A percentile compares a stretch with the other conserved stretches of the same genome.
These are phyloP conservation scores for Phycodurus eques DNA, from an alignment of 2,113 vertebrate genomes.

Conservation along the genomic window DNA sequence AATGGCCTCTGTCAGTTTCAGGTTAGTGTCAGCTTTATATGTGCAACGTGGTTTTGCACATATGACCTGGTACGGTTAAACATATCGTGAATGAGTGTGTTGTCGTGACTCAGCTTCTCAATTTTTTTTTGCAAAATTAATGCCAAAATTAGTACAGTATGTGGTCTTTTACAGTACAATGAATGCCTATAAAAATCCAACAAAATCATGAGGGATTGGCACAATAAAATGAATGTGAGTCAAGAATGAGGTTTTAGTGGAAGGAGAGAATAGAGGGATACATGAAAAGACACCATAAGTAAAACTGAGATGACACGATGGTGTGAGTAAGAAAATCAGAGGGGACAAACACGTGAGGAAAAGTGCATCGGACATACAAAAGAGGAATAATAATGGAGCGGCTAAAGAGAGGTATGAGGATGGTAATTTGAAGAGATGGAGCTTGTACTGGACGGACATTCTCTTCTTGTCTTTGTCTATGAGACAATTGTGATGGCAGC, in stretches of 20 bases:
- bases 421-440: slow-evolving; percentile 48
- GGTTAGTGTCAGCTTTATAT: background rate
- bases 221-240: background rate
- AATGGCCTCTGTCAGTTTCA: slow-evolving; percentile 4
- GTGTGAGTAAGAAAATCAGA: slow-evolving; percentile 20
- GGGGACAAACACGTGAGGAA: slow-evolving; percentile 5
- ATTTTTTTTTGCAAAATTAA: background rate
- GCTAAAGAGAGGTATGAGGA: slow-evolving; percentile 24
- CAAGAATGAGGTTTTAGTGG: slow-evolving; percentile 5
- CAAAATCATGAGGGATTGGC: background rate
- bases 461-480: slow-evolving; percentile 45
- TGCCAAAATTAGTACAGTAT: background rate
- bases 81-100: background rate
- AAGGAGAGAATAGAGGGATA: slow-evolving; percentile 3
- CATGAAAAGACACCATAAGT: slow-evolving; percentile 18
- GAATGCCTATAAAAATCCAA: background rate
- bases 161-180: background rate
- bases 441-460: slow-evolving; percentile 59
- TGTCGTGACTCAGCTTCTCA: background rate
- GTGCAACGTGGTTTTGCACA: background rate
- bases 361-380: slow-evolving; percentile 14
- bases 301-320: slow-evolving; percentile 31
- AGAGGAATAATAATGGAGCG: background rate
- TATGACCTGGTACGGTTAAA: background rate
- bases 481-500: slow-evolving; percentile 63